Percentiles rank a stretch among this genome's conserved stretches.
These are phyloP conservation scores for Mobula birostris DNA, from an alignment of 2,113 vertebrate genomes.

Conservation along the genomic window DNA sequence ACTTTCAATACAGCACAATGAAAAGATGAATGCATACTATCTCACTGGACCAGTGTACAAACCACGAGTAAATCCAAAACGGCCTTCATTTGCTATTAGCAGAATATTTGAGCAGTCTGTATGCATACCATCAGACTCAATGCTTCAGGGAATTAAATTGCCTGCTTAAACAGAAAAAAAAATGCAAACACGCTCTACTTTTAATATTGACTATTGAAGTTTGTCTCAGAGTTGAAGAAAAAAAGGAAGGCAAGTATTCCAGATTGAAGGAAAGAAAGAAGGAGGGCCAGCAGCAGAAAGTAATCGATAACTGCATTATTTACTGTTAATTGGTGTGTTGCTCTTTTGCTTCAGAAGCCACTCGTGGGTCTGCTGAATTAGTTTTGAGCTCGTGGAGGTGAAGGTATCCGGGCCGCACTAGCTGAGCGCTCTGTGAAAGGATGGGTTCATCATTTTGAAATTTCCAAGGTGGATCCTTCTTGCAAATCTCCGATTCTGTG, in stretches of 20 bases:
- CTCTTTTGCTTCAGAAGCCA: constrained; percentile 10
- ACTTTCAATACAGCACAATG: neutral
- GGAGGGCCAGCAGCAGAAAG: neutral
- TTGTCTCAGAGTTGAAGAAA: neutral
- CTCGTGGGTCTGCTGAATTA: constrained; percentile 30
- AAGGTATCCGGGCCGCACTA: constrained; percentile 1
- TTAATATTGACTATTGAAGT: neutral
- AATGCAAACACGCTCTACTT: neutral
- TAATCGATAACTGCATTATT: constrained; percentile 16
- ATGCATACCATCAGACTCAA: neutral
- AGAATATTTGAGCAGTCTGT: neutral
- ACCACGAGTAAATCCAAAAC: neutral
- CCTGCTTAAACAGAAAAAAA: neutral
- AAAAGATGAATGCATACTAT: neutral
- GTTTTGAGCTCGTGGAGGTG: constrained; percentile 26
- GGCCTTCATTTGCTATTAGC: neutral
- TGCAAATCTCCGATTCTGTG: constrained; percentile 27
- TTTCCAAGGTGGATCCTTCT: constrained; percentile 37
- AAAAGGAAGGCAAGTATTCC: neutral
- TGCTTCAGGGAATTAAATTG: neutral
- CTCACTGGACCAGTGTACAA: neutral
- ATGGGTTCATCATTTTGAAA: constrained; percentile 33
- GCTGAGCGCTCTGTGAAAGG: constrained; percentile 30
- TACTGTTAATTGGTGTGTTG: constrained; percentile 31
- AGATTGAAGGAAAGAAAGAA: constrained; percentile 22